These are phyloP conservation scores for Lagocephalus sceleratus DNA, from an alignment of 2,797 vertebrate species.

Conservation along the genomic window DNA sequence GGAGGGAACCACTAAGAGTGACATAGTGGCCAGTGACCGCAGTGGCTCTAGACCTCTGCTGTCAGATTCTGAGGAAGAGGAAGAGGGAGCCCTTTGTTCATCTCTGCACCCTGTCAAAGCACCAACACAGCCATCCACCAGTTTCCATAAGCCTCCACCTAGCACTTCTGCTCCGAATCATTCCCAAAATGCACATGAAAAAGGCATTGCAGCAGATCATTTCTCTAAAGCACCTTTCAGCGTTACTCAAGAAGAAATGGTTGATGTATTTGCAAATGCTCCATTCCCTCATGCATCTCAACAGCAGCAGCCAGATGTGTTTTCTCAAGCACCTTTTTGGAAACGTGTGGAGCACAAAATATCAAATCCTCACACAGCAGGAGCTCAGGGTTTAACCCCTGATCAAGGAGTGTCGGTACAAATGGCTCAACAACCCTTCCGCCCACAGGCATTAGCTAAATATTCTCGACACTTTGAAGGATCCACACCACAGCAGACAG, in stretches of 20 bases:
- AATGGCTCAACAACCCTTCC: slow-evolving; percentile 79
- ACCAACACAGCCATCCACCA: slow-evolving; percentile 24
- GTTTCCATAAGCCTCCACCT: slow-evolving; percentile 32
- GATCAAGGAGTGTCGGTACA: slow-evolving; percentile 69
- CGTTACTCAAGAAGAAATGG: slow-evolving; percentile 61
- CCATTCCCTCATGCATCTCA: slow-evolving; percentile 77
- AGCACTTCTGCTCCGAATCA: slow-evolving; percentile 47
- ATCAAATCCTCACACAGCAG: slow-evolving; percentile 36
- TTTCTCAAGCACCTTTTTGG: slow-evolving; percentile 91
- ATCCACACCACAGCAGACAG: slow-evolving; percentile 57
- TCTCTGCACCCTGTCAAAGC: slow-evolving; percentile 13
- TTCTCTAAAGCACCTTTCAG: slow-evolving; percentile 88
- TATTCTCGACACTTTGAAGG: slow-evolving; percentile 93
- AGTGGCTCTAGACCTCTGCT: slow-evolving; percentile 91
- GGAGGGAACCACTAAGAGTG: slow-evolving; percentile 72
- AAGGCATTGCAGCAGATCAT: slow-evolving; percentile 67
- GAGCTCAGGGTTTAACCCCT: slow-evolving; percentile 35
- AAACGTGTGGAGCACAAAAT: slow-evolving; percentile 78
- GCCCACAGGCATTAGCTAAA: slow-evolving; percentile 85
- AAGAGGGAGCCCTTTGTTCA: slow-evolving; percentile 55
- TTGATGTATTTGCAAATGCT: slow-evolving; percentile 90
- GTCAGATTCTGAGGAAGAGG: slow-evolving; percentile 92
- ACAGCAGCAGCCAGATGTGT: slow-evolving; percentile 83
- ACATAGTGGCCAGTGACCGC: slow-evolving; percentile 80
- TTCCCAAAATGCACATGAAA: slow-evolving; percentile 30